Evolutionary conservation across 2,888 invertebrate genomes (phyloP).

Genomic region (Hermodice carunculata): DNA sequence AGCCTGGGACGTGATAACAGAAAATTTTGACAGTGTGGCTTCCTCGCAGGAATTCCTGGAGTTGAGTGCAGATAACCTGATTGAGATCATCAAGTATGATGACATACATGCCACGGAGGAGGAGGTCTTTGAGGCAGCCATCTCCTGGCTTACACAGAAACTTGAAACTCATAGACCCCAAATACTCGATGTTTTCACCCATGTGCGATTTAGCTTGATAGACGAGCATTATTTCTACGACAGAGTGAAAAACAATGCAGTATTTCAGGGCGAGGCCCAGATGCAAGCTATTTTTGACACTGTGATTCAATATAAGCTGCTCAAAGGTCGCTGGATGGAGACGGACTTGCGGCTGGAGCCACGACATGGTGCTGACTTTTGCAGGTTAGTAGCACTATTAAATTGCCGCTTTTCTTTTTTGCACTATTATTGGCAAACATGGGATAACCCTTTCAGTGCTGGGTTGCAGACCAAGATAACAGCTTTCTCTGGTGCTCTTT

Average conservation of each 20-base stretch:
- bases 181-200: slow-evolving; percentile 66
- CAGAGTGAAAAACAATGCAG: slow-evolving; percentile 25
- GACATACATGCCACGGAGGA: slow-evolving; percentile 90
- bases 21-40: slow-evolving; percentile 29
- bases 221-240: slow-evolving; percentile 36
- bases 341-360: slow-evolving; percentile 33
- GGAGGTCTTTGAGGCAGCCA: slow-evolving; percentile 83
- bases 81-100: slow-evolving; percentile 82
- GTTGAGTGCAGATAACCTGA: slow-evolving; percentile 82
- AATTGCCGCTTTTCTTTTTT: too few relatives aligned
- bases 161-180: slow-evolving; percentile 73
- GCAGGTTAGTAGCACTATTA: slow-evolving; percentile 17
- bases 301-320: slow-evolving; percentile 29
- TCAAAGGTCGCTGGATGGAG: slow-evolving; percentile 34
- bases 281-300: slow-evolving; percentile 26
- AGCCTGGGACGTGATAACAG: slow-evolving; percentile 31
- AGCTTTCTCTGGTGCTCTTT: too few relatives aligned
- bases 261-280: slow-evolving; percentile 15
- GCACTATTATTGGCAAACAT: too few relatives aligned
- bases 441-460: too few relatives aligned
- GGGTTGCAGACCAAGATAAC: too few relatives aligned
- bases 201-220: slow-evolving; percentile 52
- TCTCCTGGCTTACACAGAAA: slow-evolving; percentile 78
- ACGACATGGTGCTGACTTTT: slow-evolving; percentile 28
- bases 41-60: slow-evolving; percentile 45